Conservation (phyloP, 2,797 vertebrate species). For the Strix occidentalis region DNA sequence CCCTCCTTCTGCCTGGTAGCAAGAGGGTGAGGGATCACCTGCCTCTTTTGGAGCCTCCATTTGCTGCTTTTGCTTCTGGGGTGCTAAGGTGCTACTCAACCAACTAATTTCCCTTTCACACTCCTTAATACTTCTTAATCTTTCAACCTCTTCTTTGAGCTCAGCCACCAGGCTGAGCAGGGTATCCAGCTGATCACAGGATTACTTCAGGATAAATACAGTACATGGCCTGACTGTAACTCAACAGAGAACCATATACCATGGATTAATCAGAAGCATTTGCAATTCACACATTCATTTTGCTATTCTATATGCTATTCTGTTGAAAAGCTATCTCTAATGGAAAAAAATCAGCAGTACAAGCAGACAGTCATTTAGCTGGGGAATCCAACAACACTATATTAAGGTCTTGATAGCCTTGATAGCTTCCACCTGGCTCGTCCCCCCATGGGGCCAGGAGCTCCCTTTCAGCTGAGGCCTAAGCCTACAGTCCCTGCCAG, state of each 20-base stretch:
- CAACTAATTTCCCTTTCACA: too few species aligned
- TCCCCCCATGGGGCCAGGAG: fast-evolving
- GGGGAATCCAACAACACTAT: neutral
- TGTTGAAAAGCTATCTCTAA: neutral
- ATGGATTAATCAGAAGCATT: neutral
- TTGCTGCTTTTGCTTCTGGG: too few species aligned
- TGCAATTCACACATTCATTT: neutral
- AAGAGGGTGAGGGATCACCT: too few species aligned
- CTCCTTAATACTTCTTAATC: too few species aligned
- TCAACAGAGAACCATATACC: neutral
- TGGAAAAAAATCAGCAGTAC: neutral
- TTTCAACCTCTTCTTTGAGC: too few species aligned
- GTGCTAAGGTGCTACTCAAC: too few species aligned
- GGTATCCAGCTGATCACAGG: too few species aligned
- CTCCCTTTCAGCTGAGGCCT: neutral
- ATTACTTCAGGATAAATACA: neutral
- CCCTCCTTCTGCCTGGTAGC: too few species aligned
- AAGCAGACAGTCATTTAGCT: neutral
- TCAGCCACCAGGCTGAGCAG: too few species aligned
- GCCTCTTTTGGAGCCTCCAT: too few species aligned
- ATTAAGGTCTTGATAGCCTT: neutral
- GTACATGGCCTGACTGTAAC: neutral
- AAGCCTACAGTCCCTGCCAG: neutral
- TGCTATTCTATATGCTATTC: neutral
- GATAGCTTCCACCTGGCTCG: neutral